phyloP scores from a whole-genome alignment of 2,888 invertebrate genomes.

The Encarsia formosa region DNA sequence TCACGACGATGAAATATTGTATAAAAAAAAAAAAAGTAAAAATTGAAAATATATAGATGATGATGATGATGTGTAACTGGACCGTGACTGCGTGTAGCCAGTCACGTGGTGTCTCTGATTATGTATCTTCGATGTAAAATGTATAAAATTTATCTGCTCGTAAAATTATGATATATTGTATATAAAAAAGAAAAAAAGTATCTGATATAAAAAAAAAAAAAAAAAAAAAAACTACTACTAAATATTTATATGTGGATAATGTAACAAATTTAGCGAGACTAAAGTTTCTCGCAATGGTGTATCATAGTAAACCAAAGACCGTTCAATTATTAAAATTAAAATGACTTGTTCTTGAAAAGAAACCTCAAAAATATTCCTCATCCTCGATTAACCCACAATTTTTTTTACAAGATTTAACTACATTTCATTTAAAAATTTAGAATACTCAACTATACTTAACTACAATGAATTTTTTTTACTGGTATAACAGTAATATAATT shows the following conservation, averaged over 20 bases:
- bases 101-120: slow-evolving; percentile 12
- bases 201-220: slow-evolving; percentile 33
- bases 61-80: too few species aligned
- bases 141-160: slow-evolving; percentile 17
- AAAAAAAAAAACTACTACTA: too few species aligned
- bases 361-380: neutral
- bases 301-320: slow-evolving; percentile 50
- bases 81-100: too few species aligned
- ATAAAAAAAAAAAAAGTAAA: too few species aligned
- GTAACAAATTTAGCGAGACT: slow-evolving; percentile 31
- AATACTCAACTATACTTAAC: too few species aligned
- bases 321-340: slow-evolving; percentile 34
- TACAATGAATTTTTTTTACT: too few species aligned
- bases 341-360: slow-evolving; percentile 8
- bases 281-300: slow-evolving; percentile 37
- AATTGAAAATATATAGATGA: too few species aligned
- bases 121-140: too few species aligned
- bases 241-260: slow-evolving; percentile 34
- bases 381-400: neutral
- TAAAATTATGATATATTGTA: slow-evolving; percentile 36
- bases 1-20: too few species aligned
- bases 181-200: slow-evolving; percentile 29
- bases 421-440: too few species aligned
- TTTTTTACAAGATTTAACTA: too few species aligned
- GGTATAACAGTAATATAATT: too few species aligned